Evolutionary conservation across 1,140 invertebrate species (phyloP).

Genomic region (Bombus picipes): DNA sequence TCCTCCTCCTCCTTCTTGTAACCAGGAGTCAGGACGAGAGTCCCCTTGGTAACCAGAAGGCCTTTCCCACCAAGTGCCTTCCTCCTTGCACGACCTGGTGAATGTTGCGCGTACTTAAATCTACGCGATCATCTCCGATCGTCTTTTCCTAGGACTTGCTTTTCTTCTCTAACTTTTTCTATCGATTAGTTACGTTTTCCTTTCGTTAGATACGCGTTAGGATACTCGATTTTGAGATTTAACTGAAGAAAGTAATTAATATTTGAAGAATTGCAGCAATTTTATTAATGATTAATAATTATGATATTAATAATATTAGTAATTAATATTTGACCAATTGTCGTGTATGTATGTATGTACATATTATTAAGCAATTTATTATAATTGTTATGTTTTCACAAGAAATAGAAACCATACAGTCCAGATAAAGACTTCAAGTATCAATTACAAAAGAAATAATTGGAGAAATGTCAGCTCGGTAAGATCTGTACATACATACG

Average conservation of each 20-base stretch:
- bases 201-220: neutral
- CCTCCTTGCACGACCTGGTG: conserved; percentile 50
- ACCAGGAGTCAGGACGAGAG: conserved; percentile 57
- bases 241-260: neutral
- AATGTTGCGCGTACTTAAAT: conserved; percentile 57
- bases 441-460: no score
- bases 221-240: neutral
- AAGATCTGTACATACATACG: no score
- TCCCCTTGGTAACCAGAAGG: conserved; percentile 54
- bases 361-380: no score
- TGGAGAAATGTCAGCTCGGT: no score
- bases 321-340: no score
- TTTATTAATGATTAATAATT: no score
- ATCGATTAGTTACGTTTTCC: neutral
- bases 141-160: conserved; percentile 9
- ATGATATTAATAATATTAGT: no score
- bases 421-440: no score
- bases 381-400: no score
- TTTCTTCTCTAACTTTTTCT: neutral
- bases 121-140: conserved; percentile 18
- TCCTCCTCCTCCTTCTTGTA: conserved; percentile 39
- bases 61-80: conserved; percentile 37
- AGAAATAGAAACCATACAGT: no score
- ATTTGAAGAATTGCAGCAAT: no score
- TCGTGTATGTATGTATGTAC: no score